Evolutionary conservation across 1,140 invertebrate genomes (phyloP).

Genomic region (Branchinecta lynchi): DNA sequence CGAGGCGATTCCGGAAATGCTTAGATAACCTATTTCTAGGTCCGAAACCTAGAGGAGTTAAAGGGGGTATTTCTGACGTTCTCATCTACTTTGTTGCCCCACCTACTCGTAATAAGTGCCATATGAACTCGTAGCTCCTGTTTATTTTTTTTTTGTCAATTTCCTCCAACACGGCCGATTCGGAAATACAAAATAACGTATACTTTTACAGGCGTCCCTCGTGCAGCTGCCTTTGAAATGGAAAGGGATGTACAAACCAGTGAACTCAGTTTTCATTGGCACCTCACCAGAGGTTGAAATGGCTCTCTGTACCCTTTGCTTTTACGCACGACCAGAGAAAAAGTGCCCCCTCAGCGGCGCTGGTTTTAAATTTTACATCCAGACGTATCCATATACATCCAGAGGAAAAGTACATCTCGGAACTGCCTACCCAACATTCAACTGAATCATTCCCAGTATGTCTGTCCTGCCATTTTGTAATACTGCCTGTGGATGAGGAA

Average conservation of each 20-base stretch:
- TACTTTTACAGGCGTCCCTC: slow-evolving; percentile 13
- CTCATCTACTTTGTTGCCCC: no score
- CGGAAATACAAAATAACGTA: no score
- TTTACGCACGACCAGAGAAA: slow-evolving; percentile 47
- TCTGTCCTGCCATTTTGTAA: no score
- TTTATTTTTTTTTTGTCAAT: no score
- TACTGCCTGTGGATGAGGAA: no score
- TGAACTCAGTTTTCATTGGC: slow-evolving; percentile 66
- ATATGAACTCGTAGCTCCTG: no score
- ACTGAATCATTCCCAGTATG: neutral
- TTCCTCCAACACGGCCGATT: no score
- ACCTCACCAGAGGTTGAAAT: slow-evolving; percentile 86
- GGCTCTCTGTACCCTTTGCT: slow-evolving; percentile 74
- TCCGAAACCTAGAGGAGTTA: no score
- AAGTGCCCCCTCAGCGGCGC: slow-evolving; percentile 53
- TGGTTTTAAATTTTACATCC: slow-evolving; percentile 33
- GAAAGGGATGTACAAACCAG: slow-evolving; percentile 53
- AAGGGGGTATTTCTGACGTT: no score
- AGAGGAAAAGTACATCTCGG: slow-evolving; percentile 3
- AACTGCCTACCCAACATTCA: neutral
- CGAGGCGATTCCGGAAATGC: no score
- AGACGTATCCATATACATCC: slow-evolving; percentile 19
- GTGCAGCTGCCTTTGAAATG: slow-evolving; percentile 34
- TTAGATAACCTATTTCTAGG: no score
- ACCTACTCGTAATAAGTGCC: no score